Base-by-base conservation (phyloP, 2,797 vertebrate species). In the Kryptopterus vitreolus region DNA sequence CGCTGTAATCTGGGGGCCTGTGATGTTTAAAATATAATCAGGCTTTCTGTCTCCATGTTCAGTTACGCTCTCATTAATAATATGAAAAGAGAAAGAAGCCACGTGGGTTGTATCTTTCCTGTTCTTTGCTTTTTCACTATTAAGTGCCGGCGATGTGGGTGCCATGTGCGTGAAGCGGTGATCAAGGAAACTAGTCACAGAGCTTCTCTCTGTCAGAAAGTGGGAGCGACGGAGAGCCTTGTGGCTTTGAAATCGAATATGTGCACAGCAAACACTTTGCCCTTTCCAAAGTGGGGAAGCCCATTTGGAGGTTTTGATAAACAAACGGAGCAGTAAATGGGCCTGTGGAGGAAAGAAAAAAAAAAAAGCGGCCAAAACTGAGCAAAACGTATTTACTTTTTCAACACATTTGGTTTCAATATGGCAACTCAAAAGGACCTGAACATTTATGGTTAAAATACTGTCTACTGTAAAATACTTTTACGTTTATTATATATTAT, bases 181-280 rank as follows among this genome's bases (percentile, higher is more conserved):
- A 90, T 90, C 86, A 88, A 87, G 85, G 86, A 50, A 76, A 80
- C 70, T 72, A 77, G 76, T 79, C 84, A 90, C 87, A 92, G 88
- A 88, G 66, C 79, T 82, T 85, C 87, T 85, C 87, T 89, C 88
- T 90, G 87, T 89, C 79, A 88, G 55, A 88, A 82, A 81, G 79
- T 81, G 85, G 43, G 24, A 81, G 80, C n/a, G 22, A 48, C 12
- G 29, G 43, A 62, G 83, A 80, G 85, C 74, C 79, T 46, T 43
- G 81, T 79, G 61, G 77, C 78, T 90, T 89, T 92, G 87, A 91
- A 91, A 90, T 87, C 82, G 82, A 90, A 89, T 90, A 86, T 84
- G 76, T 83, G 84, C 86, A 87, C 86, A 86, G 88, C 88, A 90
- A 90, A 92, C 88, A 80, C 71, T 59, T 68, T 13, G 3, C 79